Evolutionary conservation across 1,140 invertebrate genomes (phyloP).

Genomic region (Euschistus heros): DNA sequence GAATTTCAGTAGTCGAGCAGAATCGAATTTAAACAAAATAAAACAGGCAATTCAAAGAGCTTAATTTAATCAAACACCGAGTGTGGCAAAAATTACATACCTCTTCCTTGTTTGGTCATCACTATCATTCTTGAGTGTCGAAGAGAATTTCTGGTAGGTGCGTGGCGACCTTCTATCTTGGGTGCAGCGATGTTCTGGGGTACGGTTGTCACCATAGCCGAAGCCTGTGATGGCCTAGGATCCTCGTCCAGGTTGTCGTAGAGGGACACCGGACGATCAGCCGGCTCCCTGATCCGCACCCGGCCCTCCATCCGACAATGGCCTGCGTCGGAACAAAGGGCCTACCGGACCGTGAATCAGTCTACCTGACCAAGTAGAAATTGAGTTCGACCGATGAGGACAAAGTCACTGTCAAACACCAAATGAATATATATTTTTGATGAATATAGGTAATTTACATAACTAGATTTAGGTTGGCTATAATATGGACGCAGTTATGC

Average conservation of each 20-base stretch:
- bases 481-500: too few relatives aligned
- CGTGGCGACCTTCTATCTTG: conserved; percentile 50
- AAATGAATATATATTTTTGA: too few relatives aligned
- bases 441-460: too few relatives aligned
- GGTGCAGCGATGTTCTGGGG: conserved; percentile 53
- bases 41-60: too few relatives aligned
- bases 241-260: conserved; percentile 28
- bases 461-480: too few relatives aligned
- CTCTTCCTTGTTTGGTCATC: conserved; percentile 43
- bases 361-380: neutral
- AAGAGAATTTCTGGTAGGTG: conserved; percentile 56
- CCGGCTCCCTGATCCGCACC: conserved; percentile 11
- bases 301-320: conserved; percentile 7
- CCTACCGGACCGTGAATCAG: neutral
- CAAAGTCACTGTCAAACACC: neutral
- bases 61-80: too few relatives aligned
- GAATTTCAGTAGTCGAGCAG: too few relatives aligned
- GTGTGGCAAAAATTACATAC: conserved; percentile 34
- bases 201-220: conserved; percentile 51
- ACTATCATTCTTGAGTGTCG: conserved; percentile 61
- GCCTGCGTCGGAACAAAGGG: neutral
- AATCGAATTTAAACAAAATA: too few relatives aligned
- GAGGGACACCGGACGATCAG: conserved; percentile 25
- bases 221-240: conserved; percentile 39
- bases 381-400: neutral